Base-by-base conservation (phyloP, 2,888 invertebrate genomes). In the Xestia rhomboidea region DNA sequence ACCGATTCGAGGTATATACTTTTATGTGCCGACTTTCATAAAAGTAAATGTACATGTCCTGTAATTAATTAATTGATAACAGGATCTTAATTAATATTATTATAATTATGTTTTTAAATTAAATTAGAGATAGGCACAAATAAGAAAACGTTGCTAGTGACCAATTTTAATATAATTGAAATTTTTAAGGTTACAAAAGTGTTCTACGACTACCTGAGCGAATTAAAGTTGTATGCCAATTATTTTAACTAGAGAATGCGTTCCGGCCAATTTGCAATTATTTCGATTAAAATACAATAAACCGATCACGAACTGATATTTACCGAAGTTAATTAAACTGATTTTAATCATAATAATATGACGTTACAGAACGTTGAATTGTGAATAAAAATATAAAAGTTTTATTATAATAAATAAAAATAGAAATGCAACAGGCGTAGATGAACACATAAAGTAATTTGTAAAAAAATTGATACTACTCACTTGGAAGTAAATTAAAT, bases 401-500 rank as follows among this genome's bases (percentile, higher is more conserved):
- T 34, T 24, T 74, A 38, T 63, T 54, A 69, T 60, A 60, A 49
- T 68, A n/a, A 76, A 57, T 68, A 27, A 76, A 62, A 78, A 78
- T 75, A 73, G 62, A 83, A 80, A 86, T 70, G 84, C 77, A 84
- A 68, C 76, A 76, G 68, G 73, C 75, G 72, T 82, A 79, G 79
- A 79, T 73, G 68, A 73, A 80, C 51, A 82, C 68, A 81, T 81
- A 83, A 75, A 76, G 68, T 73, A 76, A 82, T 76, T 79, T 81
- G 74, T 74, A 78, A 77, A 86, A 82, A 84, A 79, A 78, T n/a
- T 49, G 66, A 76, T 76, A 81, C 71, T 77, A 75, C 84, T 85
- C 83, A 85, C 82, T 85, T 82, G 84, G 79, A 88, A 89, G 87
- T 87, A 90, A 91, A 91, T 90, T 88, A 88, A 90, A 90, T 89